Base-by-base conservation (phyloP, 2,113 vertebrate genomes). In the Gymnogyps californianus region DNA sequence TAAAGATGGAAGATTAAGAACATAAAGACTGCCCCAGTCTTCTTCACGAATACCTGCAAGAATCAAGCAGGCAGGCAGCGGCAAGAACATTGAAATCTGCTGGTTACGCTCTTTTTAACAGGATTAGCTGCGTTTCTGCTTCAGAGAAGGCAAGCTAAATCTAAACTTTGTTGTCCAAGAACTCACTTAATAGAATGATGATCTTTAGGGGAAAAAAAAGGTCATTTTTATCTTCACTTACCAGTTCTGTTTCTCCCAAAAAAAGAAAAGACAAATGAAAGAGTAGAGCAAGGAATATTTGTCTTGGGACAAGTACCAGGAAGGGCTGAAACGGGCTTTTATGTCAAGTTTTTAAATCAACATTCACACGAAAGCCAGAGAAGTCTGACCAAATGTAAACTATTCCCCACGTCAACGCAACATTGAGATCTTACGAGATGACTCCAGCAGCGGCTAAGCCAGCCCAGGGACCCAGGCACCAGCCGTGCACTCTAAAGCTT, bases 401-500 rank as follows among this genome's bases (percentile, higher is more conserved):
- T 55, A 26, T 25, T 42, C 21, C 64, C 20, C 5, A 2, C 0
- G 5, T 22, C n/a, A 59, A 65, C 54, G 54, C 52, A 84, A n/a
- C 2, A 9, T 2, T 7, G 20, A n/a, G 72, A 16, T 9, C 22
- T 22, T 18, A 10, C 0, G 1, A 72, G 36, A 32, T 4, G 26
- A 47, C 38, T 44, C 61, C 51, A 46, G 65, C 58, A 54, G 44
- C 31, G 40, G 54, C 70, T 21, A 26, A 57, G 55, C 20, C 74
- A 85, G 40, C 13, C 16, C 69, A 34, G 61, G n/a, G 32, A 9
- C 8, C 9, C 32, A 78, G 22, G 83, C 82, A 20, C 20, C 67
- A 71, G 57, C 65, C 52, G 6, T 34, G 6, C 17, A 4, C 11
- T 19, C 76, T 20, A 36, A 34, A 42, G 59, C 55, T 74, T 3